Evolutionary conservation across 1,140 invertebrate species (phyloP), one percentile per base, ranked within the genome.

Genomic region (Drosophila truncata): DNA sequence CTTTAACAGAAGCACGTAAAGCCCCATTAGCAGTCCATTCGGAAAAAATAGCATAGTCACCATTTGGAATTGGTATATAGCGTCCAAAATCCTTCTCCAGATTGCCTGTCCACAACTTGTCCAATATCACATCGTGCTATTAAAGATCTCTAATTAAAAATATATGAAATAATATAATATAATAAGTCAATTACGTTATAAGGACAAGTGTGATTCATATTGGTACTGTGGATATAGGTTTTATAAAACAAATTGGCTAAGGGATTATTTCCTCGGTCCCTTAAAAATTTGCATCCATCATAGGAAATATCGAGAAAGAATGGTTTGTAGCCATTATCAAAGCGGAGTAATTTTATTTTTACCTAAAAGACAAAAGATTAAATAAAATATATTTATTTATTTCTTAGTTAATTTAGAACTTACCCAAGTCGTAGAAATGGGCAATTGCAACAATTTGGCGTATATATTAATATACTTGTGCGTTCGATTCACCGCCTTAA

Each of bases 141-240:
- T 31, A 70, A 54, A 29, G 14, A 37, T 8, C 0, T 16, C n/a
- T 18, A 4, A 25, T 23, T 46, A 46, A 11, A 11, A 16, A 20
- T 20, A 20, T 4, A 25, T n/a, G n/a, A n/a, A n/a, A n/a, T 9
- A 35, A 11, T 14, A 4, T 46, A 25, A 9, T 7, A 16, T 27
- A 44, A 16, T 0, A 23, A 44, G 13, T 0, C 20, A 35, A 16
- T 67, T 31, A 82, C 80, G 29, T 81, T 23, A 50, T 25, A 67
- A 14, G 80, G 80, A 52, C 80, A 81, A 0, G 73, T 46, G 16
- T 81, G 73, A 65, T 82, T 82, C 7, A 81, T 5, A 47, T 80
- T 82, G 3, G 66, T 35, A n/a, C 1, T 46, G 3, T 18, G 10
- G 3, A 8, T 20, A 29, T 60, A 64, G 2, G 41, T 16, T 11